Evolutionary conservation across 1,140 invertebrate species (phyloP), one percentile per base, ranked within the genome.

Genomic region (Diachasma alloeum): DNA sequence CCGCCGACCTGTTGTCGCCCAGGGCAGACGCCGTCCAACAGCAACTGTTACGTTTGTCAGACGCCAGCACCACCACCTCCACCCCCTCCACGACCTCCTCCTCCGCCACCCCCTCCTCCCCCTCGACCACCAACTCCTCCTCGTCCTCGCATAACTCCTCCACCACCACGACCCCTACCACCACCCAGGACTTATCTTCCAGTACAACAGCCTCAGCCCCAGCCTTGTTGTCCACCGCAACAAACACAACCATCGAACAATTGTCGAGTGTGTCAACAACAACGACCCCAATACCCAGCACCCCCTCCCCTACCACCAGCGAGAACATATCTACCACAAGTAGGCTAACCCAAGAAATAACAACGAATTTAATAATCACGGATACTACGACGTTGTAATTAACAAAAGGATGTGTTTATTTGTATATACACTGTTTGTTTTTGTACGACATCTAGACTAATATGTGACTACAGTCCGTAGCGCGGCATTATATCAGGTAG

Each of bases 401-500:
- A 72, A 72, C 24, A 56, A 72, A 72, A 72, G 36, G 15, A 72
- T 19, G 19, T 72, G 22, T 37, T 56, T 53, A 72, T 56, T 72
- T 72, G 37, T 24, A 48, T 44, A 44, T 48, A 70, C 44, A 48
- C 2, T 72, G 19, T 53, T 31, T n/a, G n/a, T n/a, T 72, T 63
- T 56, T 56, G 36, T 68, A 39, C 59, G 59, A 63, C 24, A 56
- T 11, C 8, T 72, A 44, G 59, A 74, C 78, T 81, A 83, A 37
- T 31, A 76, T 80, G 79, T 81, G 84, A 87, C 85, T 87, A 86
- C 80, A 85, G 81, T 86, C 78, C 69, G 81, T 86, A 87, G 87
- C 86, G 87, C 86, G 87, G 86, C 81, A 82, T 84, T 85, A 85
- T 81, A 74, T 84, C 84, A 87, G 86, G 86, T 87, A 87, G 85